phyloP scores from a whole-genome alignment of 2,797 vertebrate species.

The Lateolabrax maculatus region DNA sequence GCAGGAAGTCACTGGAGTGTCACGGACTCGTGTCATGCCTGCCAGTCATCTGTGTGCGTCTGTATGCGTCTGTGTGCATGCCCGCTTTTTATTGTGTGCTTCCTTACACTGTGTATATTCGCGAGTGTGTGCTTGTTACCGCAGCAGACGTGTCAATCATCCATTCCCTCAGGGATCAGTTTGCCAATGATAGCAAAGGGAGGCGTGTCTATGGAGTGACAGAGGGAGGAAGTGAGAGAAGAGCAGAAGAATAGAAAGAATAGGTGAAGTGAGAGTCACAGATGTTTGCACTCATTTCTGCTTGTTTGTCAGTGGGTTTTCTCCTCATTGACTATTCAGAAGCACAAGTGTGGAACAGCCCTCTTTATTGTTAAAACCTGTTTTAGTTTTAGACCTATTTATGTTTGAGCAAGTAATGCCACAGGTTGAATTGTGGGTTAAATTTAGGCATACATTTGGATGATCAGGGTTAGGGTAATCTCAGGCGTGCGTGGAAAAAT shows the following conservation, averaged over 20 bases:
- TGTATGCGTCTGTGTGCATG: conserved; percentile 6
- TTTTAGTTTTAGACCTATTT: not conserved
- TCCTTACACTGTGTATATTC: conserved; percentile 22
- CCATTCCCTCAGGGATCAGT: conserved; percentile 49
- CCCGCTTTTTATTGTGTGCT: conserved; percentile 1
- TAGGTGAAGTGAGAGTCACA: conserved; percentile 62
- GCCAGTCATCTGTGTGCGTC: conserved; percentile 65
- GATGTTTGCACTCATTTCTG: conserved; percentile 61
- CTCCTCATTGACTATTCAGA: conserved; percentile 16
- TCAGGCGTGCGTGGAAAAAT: not conserved
- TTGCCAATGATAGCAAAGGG: conserved; percentile 53
- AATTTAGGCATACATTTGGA: too few relatives aligned
- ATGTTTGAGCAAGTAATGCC: not conserved
- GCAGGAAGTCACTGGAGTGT: conserved; percentile 84
- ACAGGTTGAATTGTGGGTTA: not conserved
- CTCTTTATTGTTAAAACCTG: not conserved
- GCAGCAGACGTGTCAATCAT: conserved; percentile 59
- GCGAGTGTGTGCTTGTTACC: conserved; percentile 12
- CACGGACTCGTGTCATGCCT: conserved; percentile 72
- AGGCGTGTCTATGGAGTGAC: conserved; percentile 56
- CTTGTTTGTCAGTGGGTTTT: conserved; percentile 49
- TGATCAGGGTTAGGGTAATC: not conserved
- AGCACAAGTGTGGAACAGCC: conserved; percentile 47
- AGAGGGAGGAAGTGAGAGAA: conserved; percentile 43
- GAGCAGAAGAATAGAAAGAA: conserved; percentile 51